A percentile compares a stretch with the other conserved stretches of the same genome.
Evolutionary conservation across 2,888 invertebrate species (phyloP).

Genomic region (Gortyna flavago): DNA sequence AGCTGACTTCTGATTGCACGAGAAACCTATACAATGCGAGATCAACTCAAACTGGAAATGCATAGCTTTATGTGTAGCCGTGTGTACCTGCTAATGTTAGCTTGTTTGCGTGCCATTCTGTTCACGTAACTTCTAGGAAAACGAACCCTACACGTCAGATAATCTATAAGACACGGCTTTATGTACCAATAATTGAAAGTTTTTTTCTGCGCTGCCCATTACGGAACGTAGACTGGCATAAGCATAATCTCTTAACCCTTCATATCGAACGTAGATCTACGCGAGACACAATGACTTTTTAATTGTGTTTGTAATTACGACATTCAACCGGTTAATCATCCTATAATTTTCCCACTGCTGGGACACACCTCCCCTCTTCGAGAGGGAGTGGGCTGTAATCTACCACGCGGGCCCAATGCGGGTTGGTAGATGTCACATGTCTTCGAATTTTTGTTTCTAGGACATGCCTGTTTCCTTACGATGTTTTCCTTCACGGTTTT

Average conservation of each 20-base stretch:
- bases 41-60: too few relatives aligned
- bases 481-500: not conserved
- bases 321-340: too few relatives aligned
- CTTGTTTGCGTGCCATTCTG: not conserved
- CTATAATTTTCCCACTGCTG: not conserved
- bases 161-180: not conserved
- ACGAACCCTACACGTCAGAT: not conserved
- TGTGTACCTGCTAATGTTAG: not conserved
- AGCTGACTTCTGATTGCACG: too few relatives aligned
- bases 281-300: too few relatives aligned
- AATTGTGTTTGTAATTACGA: too few relatives aligned
- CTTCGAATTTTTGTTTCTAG: not conserved
- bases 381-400: not conserved
- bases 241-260: not conserved
- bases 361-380: not conserved
- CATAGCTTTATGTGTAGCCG: too few relatives aligned
- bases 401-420: not conserved
- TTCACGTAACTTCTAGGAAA: not conserved
- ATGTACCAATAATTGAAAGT: slow-evolving; percentile 3
- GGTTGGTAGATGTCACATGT: not conserved
- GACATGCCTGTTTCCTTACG: not conserved
- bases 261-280: too few relatives aligned
- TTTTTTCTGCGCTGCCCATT: not conserved
- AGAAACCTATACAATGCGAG: too few relatives aligned
- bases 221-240: not conserved